Percentiles rank a stretch among this genome's conserved stretches.
phyloP scores from a whole-genome alignment of 2,888 invertebrate genomes.

The Lithosia quadra region DNA sequence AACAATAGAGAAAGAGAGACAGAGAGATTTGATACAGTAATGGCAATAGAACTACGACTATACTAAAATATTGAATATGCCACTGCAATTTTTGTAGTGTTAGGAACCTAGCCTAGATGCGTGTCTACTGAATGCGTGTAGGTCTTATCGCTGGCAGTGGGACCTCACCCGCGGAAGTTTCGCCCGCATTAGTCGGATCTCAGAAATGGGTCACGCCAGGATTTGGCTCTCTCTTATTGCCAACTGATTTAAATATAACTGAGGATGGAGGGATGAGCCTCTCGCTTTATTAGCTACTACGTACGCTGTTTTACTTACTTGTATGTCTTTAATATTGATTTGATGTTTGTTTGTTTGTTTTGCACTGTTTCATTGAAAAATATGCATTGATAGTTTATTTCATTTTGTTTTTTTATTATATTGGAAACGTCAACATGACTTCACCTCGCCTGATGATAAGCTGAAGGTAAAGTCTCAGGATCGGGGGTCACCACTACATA shows the following conservation, averaged over 20 bases:
- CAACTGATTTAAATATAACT: conserved; percentile 83
- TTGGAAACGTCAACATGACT: too few relatives aligned
- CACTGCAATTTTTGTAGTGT: background rate
- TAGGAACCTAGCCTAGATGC: too few relatives aligned
- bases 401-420: too few relatives aligned
- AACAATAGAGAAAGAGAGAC: too few relatives aligned
- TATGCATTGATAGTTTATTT: background rate
- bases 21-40: too few relatives aligned
- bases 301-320: conserved; percentile 25
- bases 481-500: too few relatives aligned
- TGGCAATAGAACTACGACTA: too few relatives aligned
- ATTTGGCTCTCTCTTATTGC: conserved; percentile 77
- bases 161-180: conserved; percentile 62
- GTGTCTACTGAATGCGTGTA: background rate
- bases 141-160: conserved; percentile 50
- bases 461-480: too few relatives aligned
- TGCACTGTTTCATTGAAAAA: background rate
- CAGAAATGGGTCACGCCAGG: conserved; percentile 84
- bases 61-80: background rate
- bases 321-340: conserved; percentile 26
- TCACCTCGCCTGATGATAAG: too few relatives aligned
- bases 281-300: conserved; percentile 47
- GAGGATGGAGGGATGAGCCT: conserved; percentile 62
- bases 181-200: conserved; percentile 78
- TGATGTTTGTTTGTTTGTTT: conserved; percentile 13